phyloP scores from a whole-genome alignment of 2,113 vertebrate genomes.

The Chaetodon auriga region DNA sequence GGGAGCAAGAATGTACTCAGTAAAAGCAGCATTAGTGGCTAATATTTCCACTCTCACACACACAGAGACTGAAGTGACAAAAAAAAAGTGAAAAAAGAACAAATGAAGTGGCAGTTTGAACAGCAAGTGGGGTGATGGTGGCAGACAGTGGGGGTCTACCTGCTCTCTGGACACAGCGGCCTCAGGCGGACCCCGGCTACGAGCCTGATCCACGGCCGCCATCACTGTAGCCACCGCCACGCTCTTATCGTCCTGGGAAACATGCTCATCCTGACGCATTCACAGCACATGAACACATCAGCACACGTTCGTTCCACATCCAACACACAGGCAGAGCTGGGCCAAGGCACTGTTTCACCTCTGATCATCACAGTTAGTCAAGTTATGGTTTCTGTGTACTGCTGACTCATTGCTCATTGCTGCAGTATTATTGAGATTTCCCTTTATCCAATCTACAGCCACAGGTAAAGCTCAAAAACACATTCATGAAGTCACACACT shows the following conservation, averaged over 20 bases:
- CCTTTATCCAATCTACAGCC: neutral
- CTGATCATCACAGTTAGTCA: neutral
- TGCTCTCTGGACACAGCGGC: slow-evolving; percentile 27
- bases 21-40: neutral
- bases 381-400: neutral
- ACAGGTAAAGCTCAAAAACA: neutral
- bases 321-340: neutral
- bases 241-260: slow-evolving; percentile 85
- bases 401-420: neutral
- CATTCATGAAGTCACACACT: neutral
- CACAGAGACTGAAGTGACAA: neutral
- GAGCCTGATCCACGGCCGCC: slow-evolving; percentile 92
- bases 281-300: slow-evolving; percentile 26
- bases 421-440: neutral
- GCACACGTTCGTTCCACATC: neutral
- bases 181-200: slow-evolving; percentile 83
- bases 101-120: neutral
- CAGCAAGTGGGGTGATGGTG: slow-evolving; percentile 11
- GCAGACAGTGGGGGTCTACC: slow-evolving; percentile 17
- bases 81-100: neutral
- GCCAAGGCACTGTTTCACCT: neutral
- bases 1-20: neutral
- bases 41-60: neutral
- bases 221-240: slow-evolving; percentile 90
- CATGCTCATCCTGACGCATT: slow-evolving; percentile 77